Base-by-base conservation (phyloP, 1,140 invertebrate genomes). In the Ceratoteleas bidentatus region DNA sequence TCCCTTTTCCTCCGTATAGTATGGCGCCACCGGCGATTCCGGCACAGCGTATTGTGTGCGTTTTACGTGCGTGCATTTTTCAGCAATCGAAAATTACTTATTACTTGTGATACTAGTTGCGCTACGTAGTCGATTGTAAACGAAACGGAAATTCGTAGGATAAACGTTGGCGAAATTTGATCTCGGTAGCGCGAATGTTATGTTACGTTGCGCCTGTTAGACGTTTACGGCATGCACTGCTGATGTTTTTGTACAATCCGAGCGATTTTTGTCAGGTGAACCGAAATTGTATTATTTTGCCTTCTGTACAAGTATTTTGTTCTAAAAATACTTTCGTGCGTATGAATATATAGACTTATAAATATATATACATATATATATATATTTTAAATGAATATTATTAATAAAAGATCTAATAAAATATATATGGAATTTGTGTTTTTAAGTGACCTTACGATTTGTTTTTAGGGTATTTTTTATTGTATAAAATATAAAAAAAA, bases 51-150 rank as follows among this genome's bases (percentile, higher is more conserved):
- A 24, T 24, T 24, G 24, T 24, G 24, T 24, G 24, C 4, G 24
- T 1, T 2, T 24, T 24, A 4, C 4, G 24, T 24, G 24, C 4
- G 24, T 24, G 24, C 24, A 57, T 70, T 81, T n/a, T 60, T 47
- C 40, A 66, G 45, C 8, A 16, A 60, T 75, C 61, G 24, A 68
- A 61, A 54, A 82, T 85, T 38, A 77, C 24, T 24, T 24, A 4
- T 24, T 83, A 89, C 88, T 90, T 90, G 89, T 90, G 90, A 91
- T 91, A 91, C 86, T 91, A 90, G 89, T 78, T 83, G 85, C 85
- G 85, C 75, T 86, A 84, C 75, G 74, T 87, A 75, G 65, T 85
- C 58, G 49, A 77, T 75, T 68, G 5, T 81, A 64, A 47, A 43
- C 49, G 10, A 40, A 47, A 40, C 49, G 10, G 47, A 70, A 70